phyloP scores from a whole-genome alignment of 2,113 vertebrate species.

The Sigmodon hispidus region DNA sequence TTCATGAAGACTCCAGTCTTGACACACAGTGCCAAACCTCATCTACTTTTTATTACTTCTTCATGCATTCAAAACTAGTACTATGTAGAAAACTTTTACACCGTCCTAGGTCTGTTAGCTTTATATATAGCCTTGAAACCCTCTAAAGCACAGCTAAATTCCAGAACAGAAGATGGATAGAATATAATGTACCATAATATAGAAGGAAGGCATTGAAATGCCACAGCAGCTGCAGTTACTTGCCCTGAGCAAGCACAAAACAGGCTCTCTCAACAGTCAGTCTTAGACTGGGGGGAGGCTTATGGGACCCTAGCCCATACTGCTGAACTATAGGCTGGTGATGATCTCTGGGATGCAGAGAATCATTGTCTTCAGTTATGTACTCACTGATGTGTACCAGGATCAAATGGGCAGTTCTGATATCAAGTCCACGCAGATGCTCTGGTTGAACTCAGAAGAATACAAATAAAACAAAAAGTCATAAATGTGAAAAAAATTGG shows the following conservation, averaged over 20 bases:
- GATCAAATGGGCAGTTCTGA: background rate
- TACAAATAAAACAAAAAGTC: background rate
- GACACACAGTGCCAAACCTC: background rate
- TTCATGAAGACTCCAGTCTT: background rate
- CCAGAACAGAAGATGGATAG: background rate
- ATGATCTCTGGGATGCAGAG: background rate
- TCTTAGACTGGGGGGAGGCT: background rate
- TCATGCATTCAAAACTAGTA: background rate
- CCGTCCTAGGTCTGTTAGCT: background rate
- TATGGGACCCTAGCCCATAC: too few species aligned
- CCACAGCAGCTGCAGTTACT: background rate
- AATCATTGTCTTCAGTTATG: background rate
- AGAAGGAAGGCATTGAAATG: background rate
- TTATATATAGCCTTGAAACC: background rate
- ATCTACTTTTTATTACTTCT: background rate
- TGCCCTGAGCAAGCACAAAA: background rate
- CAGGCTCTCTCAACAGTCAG: background rate
- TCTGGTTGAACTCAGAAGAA: background rate
- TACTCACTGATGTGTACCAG: background rate
- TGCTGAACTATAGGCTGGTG: background rate
- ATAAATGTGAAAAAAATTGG: background rate
- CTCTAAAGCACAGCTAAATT: background rate
- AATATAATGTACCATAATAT: background rate
- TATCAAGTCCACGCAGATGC: background rate
- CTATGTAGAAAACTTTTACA: background rate